Conservation (phyloP, 1,140 invertebrate genomes). For the Pseudomyrmex concolor region DNA sequence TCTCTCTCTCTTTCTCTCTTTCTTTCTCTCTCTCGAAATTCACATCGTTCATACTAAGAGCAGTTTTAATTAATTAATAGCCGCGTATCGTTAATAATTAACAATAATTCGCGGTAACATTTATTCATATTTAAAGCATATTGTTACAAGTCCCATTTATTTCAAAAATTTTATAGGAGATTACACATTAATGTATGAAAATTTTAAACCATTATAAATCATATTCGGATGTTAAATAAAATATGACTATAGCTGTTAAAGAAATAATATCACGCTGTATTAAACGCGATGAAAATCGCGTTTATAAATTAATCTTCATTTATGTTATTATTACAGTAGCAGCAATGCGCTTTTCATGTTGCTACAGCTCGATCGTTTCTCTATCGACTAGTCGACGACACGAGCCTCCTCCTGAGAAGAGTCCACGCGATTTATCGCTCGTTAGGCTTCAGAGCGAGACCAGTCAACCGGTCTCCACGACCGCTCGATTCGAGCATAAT, state of each 20-base stretch:
- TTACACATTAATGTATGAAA: not conserved
- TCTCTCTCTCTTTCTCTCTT: too few relatives aligned
- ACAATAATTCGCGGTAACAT: not conserved
- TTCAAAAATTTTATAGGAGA: not conserved
- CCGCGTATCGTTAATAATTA: not conserved
- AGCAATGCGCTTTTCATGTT: slow-evolving; percentile 55
- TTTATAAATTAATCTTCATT: slow-evolving; percentile 51
- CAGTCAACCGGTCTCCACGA: not conserved
- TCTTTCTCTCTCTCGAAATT: not conserved
- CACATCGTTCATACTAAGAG: slow-evolving; percentile 11
- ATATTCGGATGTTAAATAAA: slow-evolving; percentile 4
- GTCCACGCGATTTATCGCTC: slow-evolving; percentile 70
- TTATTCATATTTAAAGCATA: not conserved
- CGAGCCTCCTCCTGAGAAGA: slow-evolving; percentile 29
- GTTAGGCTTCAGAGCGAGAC: slow-evolving; percentile 53
- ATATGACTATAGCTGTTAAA: not conserved
- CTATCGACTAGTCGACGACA: slow-evolving; percentile 47
- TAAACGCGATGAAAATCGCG: slow-evolving; percentile 30
- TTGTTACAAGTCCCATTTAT: not conserved
- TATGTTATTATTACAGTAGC: slow-evolving; percentile 56
- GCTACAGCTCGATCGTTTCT: slow-evolving; percentile 55
- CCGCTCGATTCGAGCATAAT: slow-evolving; percentile 56
- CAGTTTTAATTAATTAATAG: slow-evolving; percentile 28
- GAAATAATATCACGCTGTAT: slow-evolving; percentile 32
- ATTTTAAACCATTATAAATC: not conserved